phyloP scores from a whole-genome alignment of 2,888 invertebrate genomes.

The Drosophila barbarae region DNA sequence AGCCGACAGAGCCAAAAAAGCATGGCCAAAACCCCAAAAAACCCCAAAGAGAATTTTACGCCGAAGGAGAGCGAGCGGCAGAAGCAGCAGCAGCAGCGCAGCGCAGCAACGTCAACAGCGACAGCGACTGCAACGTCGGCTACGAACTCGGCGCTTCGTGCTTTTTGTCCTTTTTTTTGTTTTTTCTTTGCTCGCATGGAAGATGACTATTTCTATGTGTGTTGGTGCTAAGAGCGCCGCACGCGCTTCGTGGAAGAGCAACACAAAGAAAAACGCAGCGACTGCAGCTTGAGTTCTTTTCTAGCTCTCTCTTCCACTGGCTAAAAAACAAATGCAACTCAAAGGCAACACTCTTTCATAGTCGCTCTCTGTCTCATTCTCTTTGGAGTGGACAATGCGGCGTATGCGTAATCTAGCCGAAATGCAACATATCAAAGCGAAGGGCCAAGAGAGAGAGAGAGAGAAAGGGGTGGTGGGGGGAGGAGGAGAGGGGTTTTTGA shows the following conservation, averaged over 20 bases:
- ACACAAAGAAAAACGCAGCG: constrained; percentile 53
- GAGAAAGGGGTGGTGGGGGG: no score
- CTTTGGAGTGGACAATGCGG: constrained; percentile 50
- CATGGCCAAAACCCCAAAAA: constrained; percentile 50
- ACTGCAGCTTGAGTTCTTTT: constrained; percentile 33
- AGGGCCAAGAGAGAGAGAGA: neutral
- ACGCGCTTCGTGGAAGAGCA: constrained; percentile 60
- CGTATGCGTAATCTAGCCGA: constrained; percentile 67
- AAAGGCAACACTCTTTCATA: neutral
- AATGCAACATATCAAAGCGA: constrained; percentile 18
- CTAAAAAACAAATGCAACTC: constrained; percentile 17
- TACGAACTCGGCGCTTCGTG: constrained; percentile 27
- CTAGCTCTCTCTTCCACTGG: constrained; percentile 18
- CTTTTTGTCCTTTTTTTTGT: constrained; percentile 2
- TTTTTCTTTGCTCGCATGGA: constrained; percentile 27
- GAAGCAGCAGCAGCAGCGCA: constrained; percentile 12
- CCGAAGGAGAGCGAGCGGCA: constrained; percentile 19
- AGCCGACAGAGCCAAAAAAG: constrained; percentile 63
- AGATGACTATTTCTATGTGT: constrained; percentile 11
- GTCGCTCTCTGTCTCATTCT: constrained; percentile 9
- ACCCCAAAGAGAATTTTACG: constrained; percentile 38
- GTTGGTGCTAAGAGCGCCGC: constrained; percentile 66
- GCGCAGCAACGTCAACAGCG: constrained; percentile 28
- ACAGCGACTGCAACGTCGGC: constrained; percentile 15
- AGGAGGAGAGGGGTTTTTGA: neutral